phyloP scores from a whole-genome alignment of 2,113 vertebrate species.

The Tapirus terrestris region DNA sequence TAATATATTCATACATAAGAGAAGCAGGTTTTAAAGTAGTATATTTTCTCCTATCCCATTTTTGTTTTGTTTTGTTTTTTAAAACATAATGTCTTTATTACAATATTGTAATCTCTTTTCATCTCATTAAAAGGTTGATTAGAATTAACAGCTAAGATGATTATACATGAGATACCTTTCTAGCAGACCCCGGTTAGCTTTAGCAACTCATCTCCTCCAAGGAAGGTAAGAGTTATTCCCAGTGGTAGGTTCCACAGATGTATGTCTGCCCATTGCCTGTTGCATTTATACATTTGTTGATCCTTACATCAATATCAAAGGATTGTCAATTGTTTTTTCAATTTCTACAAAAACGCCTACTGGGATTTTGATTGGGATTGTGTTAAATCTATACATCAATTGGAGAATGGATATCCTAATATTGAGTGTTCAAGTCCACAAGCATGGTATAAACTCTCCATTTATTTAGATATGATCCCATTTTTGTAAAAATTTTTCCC shows the following conservation, averaged over 20 bases:
- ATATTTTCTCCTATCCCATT: neutral
- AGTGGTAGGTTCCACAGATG: neutral
- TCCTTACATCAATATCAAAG: neutral
- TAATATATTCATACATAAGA: neutral
- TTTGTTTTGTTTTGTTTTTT: too few relatives aligned
- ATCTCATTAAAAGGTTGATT: conserved; percentile 2
- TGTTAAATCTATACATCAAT: neutral
- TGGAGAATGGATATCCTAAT: conserved; percentile 23
- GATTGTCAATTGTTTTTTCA: neutral
- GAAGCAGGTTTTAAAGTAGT: neutral
- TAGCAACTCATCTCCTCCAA: neutral
- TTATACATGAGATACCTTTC: conserved; percentile 6
- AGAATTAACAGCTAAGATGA: conserved; percentile 2
- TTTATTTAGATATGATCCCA: neutral
- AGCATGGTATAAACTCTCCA: neutral
- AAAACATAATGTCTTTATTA: conserved; percentile 11
- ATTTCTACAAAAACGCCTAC: conserved; percentile 35
- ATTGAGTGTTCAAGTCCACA: neutral
- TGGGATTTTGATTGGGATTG: conserved; percentile 15
- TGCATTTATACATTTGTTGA: neutral
- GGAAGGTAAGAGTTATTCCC: neutral
- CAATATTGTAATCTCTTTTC: conserved; percentile 15
- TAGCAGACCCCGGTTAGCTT: neutral
- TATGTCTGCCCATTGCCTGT: neutral
- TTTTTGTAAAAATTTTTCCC: neutral